Conservation (phyloP, 1,140 invertebrate genomes). For the Zaprionus inermis region DNA sequence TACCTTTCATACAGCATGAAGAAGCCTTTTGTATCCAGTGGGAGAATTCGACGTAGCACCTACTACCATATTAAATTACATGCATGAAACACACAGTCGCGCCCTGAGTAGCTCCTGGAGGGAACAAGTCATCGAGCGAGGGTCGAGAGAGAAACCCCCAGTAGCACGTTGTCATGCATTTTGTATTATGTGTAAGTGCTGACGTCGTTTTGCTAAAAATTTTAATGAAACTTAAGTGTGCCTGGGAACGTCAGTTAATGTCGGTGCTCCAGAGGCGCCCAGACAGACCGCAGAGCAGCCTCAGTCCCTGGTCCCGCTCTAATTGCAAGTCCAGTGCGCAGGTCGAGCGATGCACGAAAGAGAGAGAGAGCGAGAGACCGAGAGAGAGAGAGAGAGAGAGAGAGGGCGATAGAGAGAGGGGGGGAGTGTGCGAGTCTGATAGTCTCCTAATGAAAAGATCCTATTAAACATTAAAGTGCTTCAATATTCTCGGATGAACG, state of each 20-base stretch:
- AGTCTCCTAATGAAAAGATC: not conserved
- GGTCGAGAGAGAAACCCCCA: not conserved
- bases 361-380: not conserved
- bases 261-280: not conserved
- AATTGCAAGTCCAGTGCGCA: constrained; percentile 5
- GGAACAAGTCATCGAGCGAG: not conserved
- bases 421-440: no score
- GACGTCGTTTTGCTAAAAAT: constrained; percentile 3
- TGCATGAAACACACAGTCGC: not conserved
- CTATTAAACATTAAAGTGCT: constrained; percentile 7
- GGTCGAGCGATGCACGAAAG: not conserved
- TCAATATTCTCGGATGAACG: not conserved
- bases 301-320: not conserved
- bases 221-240: constrained; percentile 13
- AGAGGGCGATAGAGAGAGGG: no score
- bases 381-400: not conserved
- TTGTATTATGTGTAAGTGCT: constrained; percentile 2
- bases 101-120: not conserved
- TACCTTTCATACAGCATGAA: not conserved
- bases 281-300: not conserved
- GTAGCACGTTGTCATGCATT: not conserved
- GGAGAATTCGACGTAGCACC: not conserved
- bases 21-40: not conserved
- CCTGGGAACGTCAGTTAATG: constrained; percentile 13
- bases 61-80: not conserved